Evolutionary conservation across 2,797 vertebrate species (phyloP), one percentile per base, ranked within the genome.

Genomic region (Gambusia yucatana): DNA sequence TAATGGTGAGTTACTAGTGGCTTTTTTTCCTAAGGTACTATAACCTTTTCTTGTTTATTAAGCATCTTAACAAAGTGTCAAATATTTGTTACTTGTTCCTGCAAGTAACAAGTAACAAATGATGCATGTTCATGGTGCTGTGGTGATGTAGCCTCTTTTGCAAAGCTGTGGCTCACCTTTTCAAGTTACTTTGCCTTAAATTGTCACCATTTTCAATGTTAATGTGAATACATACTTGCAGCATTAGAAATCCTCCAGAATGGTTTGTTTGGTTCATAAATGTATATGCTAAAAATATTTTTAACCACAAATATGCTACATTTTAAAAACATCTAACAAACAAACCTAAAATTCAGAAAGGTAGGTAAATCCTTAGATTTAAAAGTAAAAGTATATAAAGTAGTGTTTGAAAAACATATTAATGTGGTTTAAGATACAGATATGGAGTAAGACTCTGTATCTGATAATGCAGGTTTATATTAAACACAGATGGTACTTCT

Each of bases 391-490:
- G n/a, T 61, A 3, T 61, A 61, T 61, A 5, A 61, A 61, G 2
- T 13, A 39, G 7, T 39, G 61, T 6, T 39, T 39, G 33, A 65
- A 63, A 36, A 20, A 39, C 1, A 65, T 33, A 59, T 30, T 59
- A 6, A 59, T n/a, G 28, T 43, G 46, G 2, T 65, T 74, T 57
- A 55, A 46, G 57, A 76, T 78, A 1, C 73, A 73, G 41, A 20
- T 0, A n/a, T 1, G 22, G 8, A 46, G 3, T 57, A 71, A 13
- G 36, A 71, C 46, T 50, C 20, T 59, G 20, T 33, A 0, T 79
- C n/a, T 39, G 46, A 36, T 22, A 20, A 79, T 33, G 73, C 25
- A 10, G 10, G 22, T 78, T 76, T 85, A 25, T 79, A 76, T 57
- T 74, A 65, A 2, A 20, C 73, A 2, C 30, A 17, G 10, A 50